A percentile compares a stretch with the other conserved stretches of the same genome.
Conservation (phyloP, 2,888 invertebrate genomes). For the Abscondita cerata region DNA sequence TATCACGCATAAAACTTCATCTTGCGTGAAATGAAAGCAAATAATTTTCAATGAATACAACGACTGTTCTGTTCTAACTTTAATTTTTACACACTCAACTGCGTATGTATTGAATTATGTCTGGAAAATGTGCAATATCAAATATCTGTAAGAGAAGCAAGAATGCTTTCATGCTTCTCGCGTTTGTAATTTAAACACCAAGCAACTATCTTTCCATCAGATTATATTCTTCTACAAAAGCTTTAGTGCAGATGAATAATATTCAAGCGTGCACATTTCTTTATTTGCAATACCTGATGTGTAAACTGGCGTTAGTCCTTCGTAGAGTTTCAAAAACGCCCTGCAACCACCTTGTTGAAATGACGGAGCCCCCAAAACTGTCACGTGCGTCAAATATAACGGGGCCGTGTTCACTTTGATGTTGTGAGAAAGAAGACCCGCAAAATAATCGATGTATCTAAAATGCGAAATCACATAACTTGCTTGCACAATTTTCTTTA, state of each 20-base stretch:
- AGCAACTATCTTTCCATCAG: conserved; percentile 18
- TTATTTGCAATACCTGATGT: conserved; percentile 70
- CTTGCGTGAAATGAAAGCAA: neutral
- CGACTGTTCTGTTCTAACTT: neutral
- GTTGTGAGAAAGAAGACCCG: conserved; percentile 86
- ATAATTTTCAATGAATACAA: too few species aligned
- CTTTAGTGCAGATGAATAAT: neutral
- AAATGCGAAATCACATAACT: conserved; percentile 32
- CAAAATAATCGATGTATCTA: conserved; percentile 93
- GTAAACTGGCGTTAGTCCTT: conserved; percentile 88
- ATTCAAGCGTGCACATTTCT: conserved; percentile 3
- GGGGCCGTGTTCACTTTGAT: conserved; percentile 89
- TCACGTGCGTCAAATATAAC: conserved; percentile 84
- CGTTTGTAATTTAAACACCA: conserved; percentile 21
- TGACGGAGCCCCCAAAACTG: conserved; percentile 83
- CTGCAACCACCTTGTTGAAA: conserved; percentile 70
- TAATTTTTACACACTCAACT: neutral
- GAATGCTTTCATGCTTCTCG: conserved; percentile 22
- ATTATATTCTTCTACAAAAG: conserved; percentile 21
- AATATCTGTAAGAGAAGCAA: conserved; percentile 13
- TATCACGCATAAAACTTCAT: neutral
- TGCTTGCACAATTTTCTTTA: conserved; percentile 13
- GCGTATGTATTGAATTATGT: conserved; percentile 21
- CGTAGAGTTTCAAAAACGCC: conserved; percentile 87
- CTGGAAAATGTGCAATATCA: conserved; percentile 20